Evolutionary conservation across 2,797 vertebrate genomes (phyloP).

Genomic region (Denticeps clupeoides): DNA sequence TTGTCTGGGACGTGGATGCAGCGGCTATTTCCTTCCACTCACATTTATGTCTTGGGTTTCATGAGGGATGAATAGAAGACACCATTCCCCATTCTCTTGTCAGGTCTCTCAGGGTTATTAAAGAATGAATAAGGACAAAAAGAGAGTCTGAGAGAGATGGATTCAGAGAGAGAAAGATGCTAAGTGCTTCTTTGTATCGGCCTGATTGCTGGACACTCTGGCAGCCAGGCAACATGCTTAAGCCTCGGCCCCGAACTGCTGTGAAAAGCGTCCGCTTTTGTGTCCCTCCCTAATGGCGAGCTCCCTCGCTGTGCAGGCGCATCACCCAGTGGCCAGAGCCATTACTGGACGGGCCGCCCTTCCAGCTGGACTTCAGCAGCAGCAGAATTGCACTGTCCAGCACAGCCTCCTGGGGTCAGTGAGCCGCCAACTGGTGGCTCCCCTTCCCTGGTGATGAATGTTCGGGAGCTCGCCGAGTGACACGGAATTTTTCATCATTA

Average conservation of each 20-base stretch:
- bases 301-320: neutral
- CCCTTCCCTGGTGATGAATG: conserved; percentile 80
- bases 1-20: conserved; percentile 17
- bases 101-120: conserved; percentile 18
- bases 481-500: conserved; percentile 99
- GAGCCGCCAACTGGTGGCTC: conserved; percentile 58
- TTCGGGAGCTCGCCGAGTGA: conserved; percentile 68
- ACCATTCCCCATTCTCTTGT: conserved; percentile 5
- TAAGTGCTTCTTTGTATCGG: conserved; percentile 15
- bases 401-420: conserved; percentile 48
- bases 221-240: conserved; percentile 17
- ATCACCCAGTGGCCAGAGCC: neutral
- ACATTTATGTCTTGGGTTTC: neutral
- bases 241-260: neutral
- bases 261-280: neutral
- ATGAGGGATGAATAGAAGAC: conserved; percentile 5
- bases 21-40: neutral
- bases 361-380: conserved; percentile 1
- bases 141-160: conserved; percentile 3
- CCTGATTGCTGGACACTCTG: conserved; percentile 20
- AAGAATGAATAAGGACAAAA: conserved; percentile 11
- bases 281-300: neutral
- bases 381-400: conserved; percentile 33
- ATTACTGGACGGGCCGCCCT: neutral
- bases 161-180: conserved; percentile 2